phyloP scores from a whole-genome alignment of 2,888 invertebrate genomes.

The Macrophya alboannulata region DNA sequence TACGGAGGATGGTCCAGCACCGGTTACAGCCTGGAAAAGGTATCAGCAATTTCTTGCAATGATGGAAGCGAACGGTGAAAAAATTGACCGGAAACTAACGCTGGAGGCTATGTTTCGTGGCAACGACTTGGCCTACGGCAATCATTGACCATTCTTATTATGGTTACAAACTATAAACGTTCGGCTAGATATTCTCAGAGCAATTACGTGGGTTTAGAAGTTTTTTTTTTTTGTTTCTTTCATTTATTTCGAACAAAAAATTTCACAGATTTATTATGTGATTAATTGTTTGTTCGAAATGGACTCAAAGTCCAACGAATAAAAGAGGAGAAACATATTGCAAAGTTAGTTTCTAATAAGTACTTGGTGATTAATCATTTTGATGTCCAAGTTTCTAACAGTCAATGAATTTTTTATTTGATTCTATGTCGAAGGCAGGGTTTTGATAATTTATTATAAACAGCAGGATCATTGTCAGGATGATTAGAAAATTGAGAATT shows the following conservation, averaged over 20 bases:
- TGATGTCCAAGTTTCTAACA: neutral
- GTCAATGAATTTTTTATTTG: neutral
- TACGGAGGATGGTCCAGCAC: slow-evolving; percentile 23
- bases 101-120: slow-evolving; percentile 78
- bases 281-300: neutral
- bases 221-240: neutral
- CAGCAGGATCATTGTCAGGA: neutral
- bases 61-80: slow-evolving; percentile 72
- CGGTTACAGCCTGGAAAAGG: slow-evolving; percentile 75
- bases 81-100: slow-evolving; percentile 71
- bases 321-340: neutral
- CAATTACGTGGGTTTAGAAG: neutral
- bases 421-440: neutral
- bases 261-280: neutral
- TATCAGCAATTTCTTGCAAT: slow-evolving; percentile 73
- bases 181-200: neutral
- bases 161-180: neutral
- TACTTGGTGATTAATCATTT: neutral
- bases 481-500: neutral
- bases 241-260: neutral
- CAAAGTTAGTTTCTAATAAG: neutral
- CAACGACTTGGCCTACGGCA: slow-evolving; percentile 73
- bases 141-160: slow-evolving; percentile 65
- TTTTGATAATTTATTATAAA: neutral
- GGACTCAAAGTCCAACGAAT: neutral